Evolutionary conservation across 2,113 vertebrate genomes (phyloP).

Genomic region (Toxotes jaculatrix): DNA sequence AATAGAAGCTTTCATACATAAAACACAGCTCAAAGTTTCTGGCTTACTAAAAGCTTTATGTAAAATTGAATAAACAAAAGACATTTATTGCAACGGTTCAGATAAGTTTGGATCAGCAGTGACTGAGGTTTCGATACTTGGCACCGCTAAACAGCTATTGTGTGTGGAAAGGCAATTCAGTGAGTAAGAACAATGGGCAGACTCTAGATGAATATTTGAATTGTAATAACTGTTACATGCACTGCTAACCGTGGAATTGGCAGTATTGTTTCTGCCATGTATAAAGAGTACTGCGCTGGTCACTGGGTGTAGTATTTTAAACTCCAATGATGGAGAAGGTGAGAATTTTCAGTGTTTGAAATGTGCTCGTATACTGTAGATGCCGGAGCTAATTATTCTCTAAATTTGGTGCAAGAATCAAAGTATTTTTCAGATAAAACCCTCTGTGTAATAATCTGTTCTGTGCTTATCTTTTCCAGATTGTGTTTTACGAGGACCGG

Average conservation of each 20-base stretch:
- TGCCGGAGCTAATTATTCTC: background rate
- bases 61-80: background rate
- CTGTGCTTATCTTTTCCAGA: conserved; percentile 17
- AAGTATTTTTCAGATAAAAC: too few relatives aligned
- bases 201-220: conserved; percentile 63
- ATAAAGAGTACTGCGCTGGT: conserved; percentile 58
- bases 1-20: background rate
- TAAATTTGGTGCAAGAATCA: background rate
- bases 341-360: background rate
- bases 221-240: conserved; percentile 57
- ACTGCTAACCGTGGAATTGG: conserved; percentile 57
- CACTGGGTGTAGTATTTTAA: conserved; percentile 10
- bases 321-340: conserved; percentile 63
- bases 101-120: conserved; percentile 3
- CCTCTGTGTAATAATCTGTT: background rate
- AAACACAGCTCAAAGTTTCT: background rate
- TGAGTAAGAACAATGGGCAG: conserved; percentile 61
- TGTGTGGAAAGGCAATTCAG: conserved; percentile 50
- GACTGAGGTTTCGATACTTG: conserved; percentile 48
- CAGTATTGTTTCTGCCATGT: conserved; percentile 58
- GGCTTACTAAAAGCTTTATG: background rate
- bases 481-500: conserved; percentile 76
- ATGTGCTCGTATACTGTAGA: background rate
- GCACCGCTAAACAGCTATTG: conserved; percentile 52
- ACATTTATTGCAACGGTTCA: background rate